Evolutionary conservation across 2,113 vertebrate species (phyloP).

Genomic region (Ondatra zibethicus): DNA sequence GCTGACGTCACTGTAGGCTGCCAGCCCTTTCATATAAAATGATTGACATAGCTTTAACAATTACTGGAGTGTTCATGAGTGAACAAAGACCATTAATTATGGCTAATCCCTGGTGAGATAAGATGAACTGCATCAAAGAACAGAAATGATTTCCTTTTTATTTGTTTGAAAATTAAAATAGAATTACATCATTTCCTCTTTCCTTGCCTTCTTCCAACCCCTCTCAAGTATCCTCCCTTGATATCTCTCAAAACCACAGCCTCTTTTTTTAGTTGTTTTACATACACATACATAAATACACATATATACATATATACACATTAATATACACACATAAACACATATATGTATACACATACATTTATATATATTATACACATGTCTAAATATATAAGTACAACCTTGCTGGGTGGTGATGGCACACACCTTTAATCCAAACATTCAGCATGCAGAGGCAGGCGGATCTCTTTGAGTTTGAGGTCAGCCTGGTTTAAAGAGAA

Average conservation of each 20-base stretch:
- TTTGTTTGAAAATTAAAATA: background rate
- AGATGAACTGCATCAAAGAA: conserved; percentile 35
- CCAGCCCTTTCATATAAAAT: conserved; percentile 39
- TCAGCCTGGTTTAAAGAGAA: too few relatives aligned
- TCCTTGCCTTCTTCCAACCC: too few relatives aligned
- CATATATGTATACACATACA: too few relatives aligned
- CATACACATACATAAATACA: too few relatives aligned
- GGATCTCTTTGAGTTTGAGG: too few relatives aligned
- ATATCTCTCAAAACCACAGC: background rate
- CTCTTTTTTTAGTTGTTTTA: background rate
- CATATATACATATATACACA: too few relatives aligned
- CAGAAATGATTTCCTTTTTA: conserved; percentile 27
- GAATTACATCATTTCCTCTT: background rate
- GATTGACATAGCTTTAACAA: conserved; percentile 39
- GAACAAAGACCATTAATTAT: conserved; percentile 49
- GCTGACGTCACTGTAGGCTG: conserved; percentile 32
- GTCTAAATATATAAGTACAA: background rate
- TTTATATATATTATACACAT: background rate
- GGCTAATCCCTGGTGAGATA: conserved; percentile 19
- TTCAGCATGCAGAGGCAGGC: too few relatives aligned
- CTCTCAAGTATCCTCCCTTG: background rate
- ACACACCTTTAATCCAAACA: too few relatives aligned
- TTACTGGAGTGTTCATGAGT: conserved; percentile 40
- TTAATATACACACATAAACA: background rate
- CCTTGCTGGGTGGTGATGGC: background rate